Evolutionary conservation across 2,888 invertebrate genomes (phyloP).

Genomic region (Sisyra terminalis): DNA sequence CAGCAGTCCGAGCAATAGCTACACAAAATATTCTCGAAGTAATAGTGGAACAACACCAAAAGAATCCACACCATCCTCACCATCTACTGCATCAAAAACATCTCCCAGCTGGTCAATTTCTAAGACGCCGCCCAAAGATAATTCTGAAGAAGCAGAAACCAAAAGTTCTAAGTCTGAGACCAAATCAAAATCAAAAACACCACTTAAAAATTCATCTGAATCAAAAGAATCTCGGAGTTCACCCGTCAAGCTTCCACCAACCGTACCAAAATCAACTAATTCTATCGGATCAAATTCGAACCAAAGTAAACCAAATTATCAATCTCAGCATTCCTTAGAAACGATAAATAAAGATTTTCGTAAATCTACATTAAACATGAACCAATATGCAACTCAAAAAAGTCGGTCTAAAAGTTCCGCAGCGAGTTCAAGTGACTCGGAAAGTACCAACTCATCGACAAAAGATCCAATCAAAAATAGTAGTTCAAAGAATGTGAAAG

Average conservation of each 20-base stretch:
- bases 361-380: slow-evolving; percentile 56
- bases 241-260: slow-evolving; percentile 24
- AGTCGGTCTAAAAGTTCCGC: slow-evolving; percentile 29
- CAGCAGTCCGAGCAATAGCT: slow-evolving; percentile 22
- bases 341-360: slow-evolving; percentile 54
- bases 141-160: not conserved
- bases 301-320: slow-evolving; percentile 7
- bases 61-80: slow-evolving; percentile 1
- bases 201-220: slow-evolving; percentile 11
- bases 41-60: slow-evolving; percentile 5
- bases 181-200: slow-evolving; percentile 7
- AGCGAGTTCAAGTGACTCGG: slow-evolving; percentile 29
- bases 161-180: slow-evolving; percentile 6
- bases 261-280: slow-evolving; percentile 12
- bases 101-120: not conserved
- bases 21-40: slow-evolving; percentile 4
- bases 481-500: slow-evolving; percentile 5
- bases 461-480: slow-evolving; percentile 25
- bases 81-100: not conserved
- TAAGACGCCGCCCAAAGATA: not conserved
- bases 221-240: slow-evolving; percentile 21
- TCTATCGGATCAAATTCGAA: slow-evolving; percentile 18
- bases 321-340: slow-evolving; percentile 21
- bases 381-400: slow-evolving; percentile 26
- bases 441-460: slow-evolving; percentile 28